Base-by-base conservation (phyloP, 1,140 invertebrate genomes). In the Scaptomyza hsui region DNA sequence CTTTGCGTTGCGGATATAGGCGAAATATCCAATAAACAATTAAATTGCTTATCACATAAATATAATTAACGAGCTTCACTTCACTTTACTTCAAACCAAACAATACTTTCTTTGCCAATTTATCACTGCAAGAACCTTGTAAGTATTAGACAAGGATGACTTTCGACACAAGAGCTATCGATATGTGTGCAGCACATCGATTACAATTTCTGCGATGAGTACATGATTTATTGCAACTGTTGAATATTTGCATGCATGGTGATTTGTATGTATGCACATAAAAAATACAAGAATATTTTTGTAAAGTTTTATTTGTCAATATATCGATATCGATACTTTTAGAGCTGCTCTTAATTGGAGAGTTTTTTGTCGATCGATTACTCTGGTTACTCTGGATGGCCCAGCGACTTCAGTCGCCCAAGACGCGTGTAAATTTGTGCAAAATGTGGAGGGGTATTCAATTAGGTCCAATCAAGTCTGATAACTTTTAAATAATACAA, bases 391-490 rank as follows among this genome's bases (percentile, higher is more conserved):
- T 37, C 26, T 29, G 6, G 9, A 29, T 12, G 12, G 19, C 26
- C 44, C 19, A n/a, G n/a, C n/a, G 53, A 3, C 15, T 42, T 1
- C 6, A 19, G 9, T 49, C 29, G n/a, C 24, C 19, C 5, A 64
- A 42, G 44, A 51, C 47, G 26, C 35, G 52, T 67, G 39, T 32
- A 67, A 19, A 44, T n/a, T 63, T 64, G 26, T 65, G 48, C 68
- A n/a, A 72, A 72, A 37, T 75, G 48, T 71, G 48, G 53, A 56
- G 55, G 48, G 24, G 32, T 53, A 64, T 24, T 55, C 57, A 70
- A 76, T 69, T 70, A 70, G 39, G 41, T 47, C 63, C 29, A 75
- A 68, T 39, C 57, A 56, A 18, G 35, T 32, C 41, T 76, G 24
- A 48, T 57, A 53, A 69, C 39, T 68, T 51, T 57, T 52, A 26